These are phyloP conservation scores for Philereme vetulata DNA, from an alignment of 2,888 invertebrate genomes.

Conservation along the genomic window DNA sequence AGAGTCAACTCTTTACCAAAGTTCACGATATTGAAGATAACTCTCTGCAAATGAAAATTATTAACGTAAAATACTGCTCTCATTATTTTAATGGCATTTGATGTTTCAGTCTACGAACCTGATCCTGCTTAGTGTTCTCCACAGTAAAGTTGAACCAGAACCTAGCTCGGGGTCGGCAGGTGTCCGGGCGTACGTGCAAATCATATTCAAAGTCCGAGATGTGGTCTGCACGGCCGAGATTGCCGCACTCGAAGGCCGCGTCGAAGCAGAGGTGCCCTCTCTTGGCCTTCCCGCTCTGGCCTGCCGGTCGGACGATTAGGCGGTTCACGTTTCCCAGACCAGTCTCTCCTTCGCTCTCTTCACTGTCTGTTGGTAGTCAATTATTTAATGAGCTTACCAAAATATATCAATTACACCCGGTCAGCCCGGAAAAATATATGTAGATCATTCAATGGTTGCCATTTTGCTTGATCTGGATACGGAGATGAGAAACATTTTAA, in stretches of 20 bases:
- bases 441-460: neutral
- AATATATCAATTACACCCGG: too few relatives aligned
- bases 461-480: neutral
- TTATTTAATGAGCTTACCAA: too few relatives aligned
- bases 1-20: conserved; percentile 96
- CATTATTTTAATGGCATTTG: neutral
- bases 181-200: conserved; percentile 97
- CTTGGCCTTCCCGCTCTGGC: conserved; percentile 97
- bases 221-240: conserved; percentile 97
- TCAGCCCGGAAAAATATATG: too few relatives aligned
- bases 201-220: conserved; percentile 98
- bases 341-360: conserved; percentile 96
- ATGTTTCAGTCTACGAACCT: conserved; percentile 78
- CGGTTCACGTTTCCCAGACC: conserved; percentile 96
- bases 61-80: neutral
- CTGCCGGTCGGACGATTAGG: conserved; percentile 93
- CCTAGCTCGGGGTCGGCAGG: conserved; percentile 95
- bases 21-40: conserved; percentile 98
- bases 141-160: conserved; percentile 99
- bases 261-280: conserved; percentile 98
- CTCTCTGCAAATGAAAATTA: conserved; percentile 86
- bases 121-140: conserved; percentile 96
- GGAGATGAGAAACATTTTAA: too few relatives aligned
- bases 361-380: conserved; percentile 87
- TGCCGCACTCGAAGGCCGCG: conserved; percentile 98